A percentile compares a stretch with the other conserved stretches of the same genome.
These are phyloP conservation scores for Takifugu flavidus DNA, from an alignment of 2,113 vertebrate genomes.

Conservation along the genomic window DNA sequence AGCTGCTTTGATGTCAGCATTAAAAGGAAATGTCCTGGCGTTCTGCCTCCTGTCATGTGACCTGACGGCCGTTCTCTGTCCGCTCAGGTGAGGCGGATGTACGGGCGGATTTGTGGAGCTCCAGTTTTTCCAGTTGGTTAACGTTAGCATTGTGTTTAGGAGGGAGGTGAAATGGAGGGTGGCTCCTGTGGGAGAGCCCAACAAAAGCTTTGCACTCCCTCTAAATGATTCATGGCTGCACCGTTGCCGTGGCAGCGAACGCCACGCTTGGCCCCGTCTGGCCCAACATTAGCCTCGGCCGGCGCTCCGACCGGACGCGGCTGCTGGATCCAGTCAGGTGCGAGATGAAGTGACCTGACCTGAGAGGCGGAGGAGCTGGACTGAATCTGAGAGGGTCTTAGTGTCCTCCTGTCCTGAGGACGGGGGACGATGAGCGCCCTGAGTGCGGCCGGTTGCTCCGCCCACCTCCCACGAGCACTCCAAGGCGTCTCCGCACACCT, in stretches of 20 bases:
- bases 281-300: constrained; percentile 21
- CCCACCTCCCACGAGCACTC: too few species aligned
- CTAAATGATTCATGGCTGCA: constrained; percentile 60
- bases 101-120: constrained; percentile 13
- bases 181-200: constrained; percentile 43
- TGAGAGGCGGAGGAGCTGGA: too few species aligned
- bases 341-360: constrained; percentile 37
- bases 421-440: too few species aligned
- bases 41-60: neutral
- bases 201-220: constrained; percentile 50
- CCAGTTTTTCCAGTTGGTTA: constrained; percentile 39
- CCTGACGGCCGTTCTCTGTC: too few species aligned
- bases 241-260: constrained; percentile 20
- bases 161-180: constrained; percentile 40
- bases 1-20: too few species aligned
- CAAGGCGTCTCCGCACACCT: too few species aligned
- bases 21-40: too few species aligned
- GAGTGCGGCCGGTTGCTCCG: too few species aligned
- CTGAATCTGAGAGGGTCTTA: too few species aligned
- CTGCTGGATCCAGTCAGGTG: constrained; percentile 48
- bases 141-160: constrained; percentile 37
- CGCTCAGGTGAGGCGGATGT: neutral
- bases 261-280: constrained; percentile 28
- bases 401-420: too few species aligned
- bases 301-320: constrained; percentile 37